These are phyloP conservation scores for Polypedilum vanderplanki DNA, from an alignment of 1,140 invertebrate genomes.

Conservation along the genomic window DNA sequence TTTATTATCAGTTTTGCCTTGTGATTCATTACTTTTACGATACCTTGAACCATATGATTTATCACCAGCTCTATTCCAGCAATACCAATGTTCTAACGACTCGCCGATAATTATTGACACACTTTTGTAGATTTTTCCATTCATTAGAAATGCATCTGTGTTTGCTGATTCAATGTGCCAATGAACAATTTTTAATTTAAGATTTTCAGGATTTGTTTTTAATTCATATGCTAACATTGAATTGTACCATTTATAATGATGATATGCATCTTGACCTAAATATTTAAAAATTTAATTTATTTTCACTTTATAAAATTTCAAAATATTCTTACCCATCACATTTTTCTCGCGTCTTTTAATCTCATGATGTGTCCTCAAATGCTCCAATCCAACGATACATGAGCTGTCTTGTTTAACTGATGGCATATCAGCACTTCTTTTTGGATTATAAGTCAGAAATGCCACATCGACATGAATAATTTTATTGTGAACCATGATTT, in stretches of 20 bases:
- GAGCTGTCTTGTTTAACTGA: background rate
- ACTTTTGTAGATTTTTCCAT: background rate
- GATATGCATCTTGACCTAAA: background rate
- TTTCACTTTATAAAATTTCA: background rate
- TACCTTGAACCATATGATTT: slow-evolving; percentile 9
- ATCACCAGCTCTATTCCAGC: background rate
- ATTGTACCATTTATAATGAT: slow-evolving; percentile 27
- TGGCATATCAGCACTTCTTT: background rate
- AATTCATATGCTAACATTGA: background rate
- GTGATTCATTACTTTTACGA: background rate
- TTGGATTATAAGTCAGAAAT: background rate
- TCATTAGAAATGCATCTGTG: background rate
- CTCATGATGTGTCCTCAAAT: background rate
- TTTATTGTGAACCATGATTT: background rate
- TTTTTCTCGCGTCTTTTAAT: background rate
- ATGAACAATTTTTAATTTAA: background rate
- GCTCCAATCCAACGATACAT: background rate
- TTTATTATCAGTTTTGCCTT: background rate
- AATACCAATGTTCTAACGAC: background rate
- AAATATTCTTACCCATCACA: background rate
- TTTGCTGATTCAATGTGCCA: slow-evolving; percentile 23
- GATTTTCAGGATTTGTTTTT: background rate
- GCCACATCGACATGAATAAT: background rate
- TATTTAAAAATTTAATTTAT: background rate
- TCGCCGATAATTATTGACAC: background rate